A percentile compares a stretch with the other conserved stretches of the same genome.
Conservation (phyloP, 2,113 vertebrate genomes). For the Podarcis raffonei region DNA sequence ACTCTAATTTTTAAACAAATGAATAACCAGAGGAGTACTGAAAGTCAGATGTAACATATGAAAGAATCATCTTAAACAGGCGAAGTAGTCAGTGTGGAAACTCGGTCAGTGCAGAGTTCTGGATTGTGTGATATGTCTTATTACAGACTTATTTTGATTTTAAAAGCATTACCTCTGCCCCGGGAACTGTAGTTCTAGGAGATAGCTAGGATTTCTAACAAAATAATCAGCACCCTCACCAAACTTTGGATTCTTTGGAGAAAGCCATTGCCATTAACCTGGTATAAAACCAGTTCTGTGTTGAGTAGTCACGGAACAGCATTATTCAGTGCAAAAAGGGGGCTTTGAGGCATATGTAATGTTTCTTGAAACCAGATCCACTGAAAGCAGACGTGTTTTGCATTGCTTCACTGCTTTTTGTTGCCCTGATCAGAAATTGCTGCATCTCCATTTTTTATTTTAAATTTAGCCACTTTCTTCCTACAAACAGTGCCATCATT, state of each 20-base stretch:
- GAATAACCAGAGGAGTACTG: not conserved
- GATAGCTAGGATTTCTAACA: not conserved
- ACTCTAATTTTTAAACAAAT: conserved; percentile 55
- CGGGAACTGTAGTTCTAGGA: not conserved
- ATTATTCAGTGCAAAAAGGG: not conserved
- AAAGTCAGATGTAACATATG: not conserved
- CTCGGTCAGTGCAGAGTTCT: not conserved
- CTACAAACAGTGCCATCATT: not conserved
- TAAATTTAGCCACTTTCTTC: not conserved
- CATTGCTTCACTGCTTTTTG: not conserved
- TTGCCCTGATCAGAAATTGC: not conserved
- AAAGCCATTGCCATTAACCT: not conserved
- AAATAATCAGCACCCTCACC: not conserved
- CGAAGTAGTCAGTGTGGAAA: not conserved
- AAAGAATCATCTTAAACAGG: not conserved
- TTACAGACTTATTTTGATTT: not conserved
- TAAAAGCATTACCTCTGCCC: not conserved
- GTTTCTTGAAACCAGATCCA: not conserved
- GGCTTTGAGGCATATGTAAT: not conserved
- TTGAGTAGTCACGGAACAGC: not conserved
- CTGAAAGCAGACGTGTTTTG: not conserved
- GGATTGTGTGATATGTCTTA: not conserved
- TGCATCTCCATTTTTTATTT: not conserved
- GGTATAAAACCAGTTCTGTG: not conserved
- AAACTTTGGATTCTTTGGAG: not conserved